phyloP scores from a whole-genome alignment of 2,113 vertebrate species.

The Thunnus thynnus region DNA sequence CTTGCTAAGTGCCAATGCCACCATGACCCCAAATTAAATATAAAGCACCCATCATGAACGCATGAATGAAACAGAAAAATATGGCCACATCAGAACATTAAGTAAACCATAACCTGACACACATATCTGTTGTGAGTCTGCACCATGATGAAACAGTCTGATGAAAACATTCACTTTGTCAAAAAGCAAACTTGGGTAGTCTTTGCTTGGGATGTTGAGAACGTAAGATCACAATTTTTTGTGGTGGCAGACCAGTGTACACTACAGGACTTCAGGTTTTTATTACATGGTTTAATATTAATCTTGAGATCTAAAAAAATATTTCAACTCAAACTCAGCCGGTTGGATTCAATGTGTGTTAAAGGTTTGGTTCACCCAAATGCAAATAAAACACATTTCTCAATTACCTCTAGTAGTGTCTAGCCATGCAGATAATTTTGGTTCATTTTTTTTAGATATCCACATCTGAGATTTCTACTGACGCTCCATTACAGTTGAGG shows the following conservation, averaged over 20 bases:
- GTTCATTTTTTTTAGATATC: not conserved
- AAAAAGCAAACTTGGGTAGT: not conserved
- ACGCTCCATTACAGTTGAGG: too few species aligned
- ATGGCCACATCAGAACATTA: not conserved
- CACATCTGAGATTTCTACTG: too few species aligned
- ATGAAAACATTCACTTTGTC: conserved; percentile 8
- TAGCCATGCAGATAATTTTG: not conserved
- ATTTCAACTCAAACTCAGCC: not conserved
- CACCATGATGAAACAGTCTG: not conserved
- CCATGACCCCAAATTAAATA: conserved; percentile 58
- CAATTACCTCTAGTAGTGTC: not conserved
- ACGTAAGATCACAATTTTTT: not conserved
- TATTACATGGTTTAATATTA: not conserved
- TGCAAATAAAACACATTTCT: not conserved
- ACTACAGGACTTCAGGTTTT: not conserved
- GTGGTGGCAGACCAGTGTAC: not conserved
- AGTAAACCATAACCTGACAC: not conserved
- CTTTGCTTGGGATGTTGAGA: not conserved
- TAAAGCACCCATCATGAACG: conserved; percentile 27
- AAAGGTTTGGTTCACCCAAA: not conserved
- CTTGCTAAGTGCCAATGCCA: conserved; percentile 36
- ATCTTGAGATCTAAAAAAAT: not conserved
- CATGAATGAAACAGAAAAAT: conserved; percentile 8
- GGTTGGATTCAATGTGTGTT: not conserved
- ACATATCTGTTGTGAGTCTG: conserved; percentile 1